Conservation (phyloP, 23 tunicate genomes). For the Styela plicata region DNA sequence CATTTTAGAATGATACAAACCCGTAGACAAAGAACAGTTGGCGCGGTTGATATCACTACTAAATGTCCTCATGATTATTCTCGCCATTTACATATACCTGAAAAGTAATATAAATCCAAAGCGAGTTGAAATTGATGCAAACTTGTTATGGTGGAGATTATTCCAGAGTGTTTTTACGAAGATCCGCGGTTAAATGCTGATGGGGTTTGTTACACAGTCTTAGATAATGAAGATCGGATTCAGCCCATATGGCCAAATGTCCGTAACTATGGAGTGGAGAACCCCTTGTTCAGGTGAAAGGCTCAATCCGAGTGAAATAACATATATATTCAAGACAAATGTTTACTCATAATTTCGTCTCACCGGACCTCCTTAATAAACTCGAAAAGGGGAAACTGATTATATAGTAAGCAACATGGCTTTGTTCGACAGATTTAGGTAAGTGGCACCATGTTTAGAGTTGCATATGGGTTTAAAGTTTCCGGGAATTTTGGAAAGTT, state of each 20-base stretch:
- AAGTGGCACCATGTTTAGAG: too few species aligned
- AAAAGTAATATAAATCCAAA: too few species aligned
- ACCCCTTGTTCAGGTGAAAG: not conserved
- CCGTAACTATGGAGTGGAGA: not conserved
- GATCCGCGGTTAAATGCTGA: not conserved
- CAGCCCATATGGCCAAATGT: not conserved
- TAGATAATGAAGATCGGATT: not conserved
- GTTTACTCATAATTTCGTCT: not conserved
- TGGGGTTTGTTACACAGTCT: not conserved
- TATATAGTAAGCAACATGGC: not conserved
- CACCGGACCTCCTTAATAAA: not conserved
- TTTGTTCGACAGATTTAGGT: not conserved
- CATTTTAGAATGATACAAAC: too few species aligned
- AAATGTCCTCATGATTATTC: not conserved
- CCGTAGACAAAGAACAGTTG: not conserved
- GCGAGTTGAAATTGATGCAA: not conserved
- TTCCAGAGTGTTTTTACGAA: not conserved
- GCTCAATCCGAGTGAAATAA: slow-evolving; percentile 3
- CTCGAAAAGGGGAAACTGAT: not conserved
- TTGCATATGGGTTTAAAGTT: too few species aligned
- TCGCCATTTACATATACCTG: too few species aligned
- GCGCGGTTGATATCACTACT: not conserved
- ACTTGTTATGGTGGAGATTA: slow-evolving; percentile 19
- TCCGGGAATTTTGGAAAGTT: too few species aligned
- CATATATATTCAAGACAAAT: not conserved